Base-by-base conservation (phyloP, 2,888 invertebrate genomes). In the Euclidia mi region DNA sequence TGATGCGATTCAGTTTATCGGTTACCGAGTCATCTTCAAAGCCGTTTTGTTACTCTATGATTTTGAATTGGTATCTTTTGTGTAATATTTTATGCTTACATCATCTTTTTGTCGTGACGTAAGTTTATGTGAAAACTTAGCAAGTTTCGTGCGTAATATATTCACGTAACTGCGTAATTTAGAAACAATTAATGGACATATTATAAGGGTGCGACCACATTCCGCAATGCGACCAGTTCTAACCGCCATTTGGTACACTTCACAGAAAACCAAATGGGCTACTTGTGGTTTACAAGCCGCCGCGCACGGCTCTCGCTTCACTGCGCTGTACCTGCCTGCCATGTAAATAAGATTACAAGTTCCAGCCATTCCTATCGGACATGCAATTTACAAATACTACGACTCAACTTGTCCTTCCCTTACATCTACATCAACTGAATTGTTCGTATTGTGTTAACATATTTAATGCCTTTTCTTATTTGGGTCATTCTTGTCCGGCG, bases 281-380 rank as follows among this genome's bases (percentile, higher is more conserved):
- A 74, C 71, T 67, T 73, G 79, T 58, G 79, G 76, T 72, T 76
- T 62, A 52, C 65, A 58, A 63, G 64, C 62, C 52, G 51, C 50
- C 62, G 57, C 59, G 55, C 44, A 59, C 42, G 41, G 37, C 41
- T 25, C 50, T 44, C 49, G 43, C 37, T 41, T 32, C 17, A 35
- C 32, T 50, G 35, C 17, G 38, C 32, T 50, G 35, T 43, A 43
- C 28, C 28, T 29, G 37, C 15, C 62, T 76, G 71, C 72, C 58
- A 47, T 62, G 59, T 62, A 57, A 71, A 71, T 66, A 65, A 65
- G 32, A 65, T 47, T 56, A 71, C 53, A 51, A 58, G 47, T 62
- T 56, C 43, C 15, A 40, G 28, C 20, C 50, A 52, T 48, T 52
- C 18, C 46, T 51, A 43, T 41, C 40, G 38, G 15, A 20, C 43